phyloP scores from a whole-genome alignment of 2,888 invertebrate species.

The Venusia cambrica region DNA sequence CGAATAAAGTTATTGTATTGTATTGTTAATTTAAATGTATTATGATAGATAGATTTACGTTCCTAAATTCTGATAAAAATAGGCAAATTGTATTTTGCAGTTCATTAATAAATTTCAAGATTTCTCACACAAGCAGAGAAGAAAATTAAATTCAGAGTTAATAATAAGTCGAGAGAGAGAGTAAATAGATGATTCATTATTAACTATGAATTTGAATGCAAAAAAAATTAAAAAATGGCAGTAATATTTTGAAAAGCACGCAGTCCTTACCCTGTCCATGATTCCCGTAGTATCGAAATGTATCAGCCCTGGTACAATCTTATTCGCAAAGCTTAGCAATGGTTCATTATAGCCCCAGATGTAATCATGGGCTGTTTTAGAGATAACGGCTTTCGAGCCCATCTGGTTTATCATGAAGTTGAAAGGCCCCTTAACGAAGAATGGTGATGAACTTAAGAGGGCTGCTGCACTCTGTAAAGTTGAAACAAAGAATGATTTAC shows the following conservation, averaged over 20 bases:
- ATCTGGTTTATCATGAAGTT: constrained; percentile 78
- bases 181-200: too few species aligned
- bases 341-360: constrained; percentile 40
- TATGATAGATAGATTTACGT: too few species aligned
- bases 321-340: constrained; percentile 30
- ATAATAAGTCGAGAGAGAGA: too few species aligned
- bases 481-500: too few species aligned
- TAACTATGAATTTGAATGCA: too few species aligned
- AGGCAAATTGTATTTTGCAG: too few species aligned
- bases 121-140: too few species aligned
- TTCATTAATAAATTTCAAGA: too few species aligned
- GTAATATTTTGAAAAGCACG: not conserved
- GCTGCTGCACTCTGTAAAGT: constrained; percentile 53
- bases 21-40: too few species aligned
- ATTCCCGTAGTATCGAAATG: constrained; percentile 87
- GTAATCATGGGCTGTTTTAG: constrained; percentile 31
- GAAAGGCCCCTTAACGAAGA: constrained; percentile 80
- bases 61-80: too few species aligned
- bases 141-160: too few species aligned
- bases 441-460: constrained; percentile 73
- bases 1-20: too few species aligned
- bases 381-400: constrained; percentile 79
- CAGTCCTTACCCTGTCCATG: constrained; percentile 83
- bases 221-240: not conserved
- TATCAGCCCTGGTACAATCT: constrained; percentile 80